Evolutionary conservation across 2,113 vertebrate genomes (phyloP).

Genomic region (Phaethornis superciliosus): DNA sequence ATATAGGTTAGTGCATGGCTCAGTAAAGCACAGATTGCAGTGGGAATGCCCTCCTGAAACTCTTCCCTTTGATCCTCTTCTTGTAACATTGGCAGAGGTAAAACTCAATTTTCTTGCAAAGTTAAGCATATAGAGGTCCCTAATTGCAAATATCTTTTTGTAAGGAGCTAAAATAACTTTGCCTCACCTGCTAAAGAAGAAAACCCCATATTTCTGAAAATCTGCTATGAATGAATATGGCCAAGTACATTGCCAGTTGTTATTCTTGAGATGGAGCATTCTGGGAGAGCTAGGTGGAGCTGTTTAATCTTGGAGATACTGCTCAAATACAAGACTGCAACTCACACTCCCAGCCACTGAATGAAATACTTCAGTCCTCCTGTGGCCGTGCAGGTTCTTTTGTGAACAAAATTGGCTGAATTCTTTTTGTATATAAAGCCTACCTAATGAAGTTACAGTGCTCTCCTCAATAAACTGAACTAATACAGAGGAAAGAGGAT

Average conservation of each 20-base stretch:
- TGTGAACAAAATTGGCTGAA: neutral
- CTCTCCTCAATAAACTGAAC: neutral
- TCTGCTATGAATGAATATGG: neutral
- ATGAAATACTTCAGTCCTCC: neutral
- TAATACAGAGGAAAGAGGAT: neutral
- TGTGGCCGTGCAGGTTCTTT: neutral
- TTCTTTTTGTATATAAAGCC: neutral
- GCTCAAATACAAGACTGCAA: neutral
- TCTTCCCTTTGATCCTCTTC: conserved; percentile 82
- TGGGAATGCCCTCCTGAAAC: conserved; percentile 81
- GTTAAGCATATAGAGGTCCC: neutral
- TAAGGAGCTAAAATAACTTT: neutral
- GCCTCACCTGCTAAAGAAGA: neutral
- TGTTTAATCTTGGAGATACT: neutral
- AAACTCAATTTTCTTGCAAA: neutral
- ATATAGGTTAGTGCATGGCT: conserved; percentile 81
- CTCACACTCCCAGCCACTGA: neutral
- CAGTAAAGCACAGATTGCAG: conserved; percentile 81
- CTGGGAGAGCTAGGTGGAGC: neutral
- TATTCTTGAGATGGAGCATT: neutral
- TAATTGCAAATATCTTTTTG: neutral
- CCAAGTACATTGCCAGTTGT: neutral
- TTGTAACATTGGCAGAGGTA: conserved; percentile 84
- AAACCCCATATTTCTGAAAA: neutral
- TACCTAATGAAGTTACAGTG: neutral